Evolutionary conservation across 2,888 invertebrate genomes (phyloP), one percentile per base, ranked within the genome.

Genomic region (Ectemnius lituratus): DNA sequence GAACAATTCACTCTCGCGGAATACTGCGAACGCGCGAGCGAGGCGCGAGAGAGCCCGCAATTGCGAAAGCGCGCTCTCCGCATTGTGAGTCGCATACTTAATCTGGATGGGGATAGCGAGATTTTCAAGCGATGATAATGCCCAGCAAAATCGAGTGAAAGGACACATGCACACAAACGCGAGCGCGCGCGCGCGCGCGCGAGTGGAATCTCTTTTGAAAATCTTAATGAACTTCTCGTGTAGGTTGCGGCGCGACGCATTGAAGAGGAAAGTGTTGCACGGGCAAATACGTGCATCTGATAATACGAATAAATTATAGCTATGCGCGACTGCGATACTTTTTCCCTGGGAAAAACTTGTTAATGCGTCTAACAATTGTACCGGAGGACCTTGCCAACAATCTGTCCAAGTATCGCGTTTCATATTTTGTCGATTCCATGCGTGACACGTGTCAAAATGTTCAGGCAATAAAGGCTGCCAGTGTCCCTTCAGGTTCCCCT

Each of bases 371-470:
- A n/a, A 4, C 16, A 52, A 37, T 37, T 37, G 8, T 37, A 2
- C 8, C 11, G 37, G 37, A 6, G 11, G 37, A 37, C 4, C 37
- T 37, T 37, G 37, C 5, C 5, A 37, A 8, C 37, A 11, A 16
- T 16, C 14, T 52, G n/a, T 52, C 16, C 14, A 4, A 52, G n/a
- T 52, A 49, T 62, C 62, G 49, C 4, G 62, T 62, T 62, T 37
- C 49, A 18, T 14, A 62, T 49, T 62, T 62, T 49, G 27, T 62
- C 52, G 52, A 52, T 16, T 16, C 4, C 6, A 52, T 14, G 14
- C 5, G 56, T 23, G 47, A 70, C 72, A 62, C 62, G 72, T 52
- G 46, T 62, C 58, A 63, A 65, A 63, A 60, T 64, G 23, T 28
- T 18, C 18, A n/a, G 61, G 18, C 52, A 52, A 64, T 59, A 64